These are phyloP conservation scores for Nineta flava DNA, from an alignment of 2,888 invertebrate genomes.

Conservation along the genomic window DNA sequence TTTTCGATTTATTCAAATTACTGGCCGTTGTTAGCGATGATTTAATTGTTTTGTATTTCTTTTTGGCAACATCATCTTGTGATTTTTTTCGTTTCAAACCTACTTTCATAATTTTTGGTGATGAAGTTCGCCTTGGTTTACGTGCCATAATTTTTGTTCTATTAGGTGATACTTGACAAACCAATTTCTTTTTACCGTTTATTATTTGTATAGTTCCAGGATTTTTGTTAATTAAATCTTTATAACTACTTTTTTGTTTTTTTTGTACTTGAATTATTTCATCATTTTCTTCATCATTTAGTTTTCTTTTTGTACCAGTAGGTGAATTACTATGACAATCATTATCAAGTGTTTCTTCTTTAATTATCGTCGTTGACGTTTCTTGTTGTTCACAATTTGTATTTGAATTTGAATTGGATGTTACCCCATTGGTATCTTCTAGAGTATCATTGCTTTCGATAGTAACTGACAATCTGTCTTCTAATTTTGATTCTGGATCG, in stretches of 20 bases:
- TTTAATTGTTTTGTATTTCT: slow-evolving; percentile 22
- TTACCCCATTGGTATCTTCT: too few relatives aligned
- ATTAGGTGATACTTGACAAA: slow-evolving; percentile 8
- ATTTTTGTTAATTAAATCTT: slow-evolving; percentile 30
- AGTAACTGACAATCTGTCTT: background rate
- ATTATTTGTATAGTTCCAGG: slow-evolving; percentile 27
- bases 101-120: slow-evolving; percentile 16
- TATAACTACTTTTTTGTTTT: slow-evolving; percentile 25
- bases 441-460: background rate
- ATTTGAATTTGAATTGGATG: too few relatives aligned
- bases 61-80: slow-evolving; percentile 16
- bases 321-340: slow-evolving; percentile 17
- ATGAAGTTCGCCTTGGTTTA: slow-evolving; percentile 10
- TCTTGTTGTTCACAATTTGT: too few relatives aligned
- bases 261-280: slow-evolving; percentile 12
- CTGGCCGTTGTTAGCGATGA: slow-evolving; percentile 19
- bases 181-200: slow-evolving; percentile 30
- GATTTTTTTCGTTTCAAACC: slow-evolving; percentile 30
- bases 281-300: slow-evolving; percentile 22
- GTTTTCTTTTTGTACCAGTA: slow-evolving; percentile 28
- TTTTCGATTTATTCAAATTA: slow-evolving; percentile 18
- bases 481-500: background rate
- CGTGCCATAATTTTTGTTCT: slow-evolving; percentile 12
- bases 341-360: background rate
- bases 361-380: background rate